Conservation (phyloP, 64 coral and sea anemone genomes). For the Actinia equina region DNA sequence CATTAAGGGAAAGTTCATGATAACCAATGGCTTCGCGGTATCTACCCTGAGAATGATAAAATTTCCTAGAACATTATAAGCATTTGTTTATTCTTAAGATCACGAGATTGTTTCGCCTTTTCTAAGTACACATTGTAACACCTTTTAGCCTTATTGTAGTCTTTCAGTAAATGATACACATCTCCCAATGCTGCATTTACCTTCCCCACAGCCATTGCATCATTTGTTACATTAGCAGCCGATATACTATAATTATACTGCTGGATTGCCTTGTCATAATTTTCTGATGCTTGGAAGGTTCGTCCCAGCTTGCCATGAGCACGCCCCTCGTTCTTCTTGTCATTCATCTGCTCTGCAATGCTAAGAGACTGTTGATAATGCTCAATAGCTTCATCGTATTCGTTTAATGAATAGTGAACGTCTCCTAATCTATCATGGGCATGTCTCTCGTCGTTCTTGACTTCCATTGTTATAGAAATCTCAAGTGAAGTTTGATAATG, state of each 20-base stretch:
- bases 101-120: too few relatives aligned
- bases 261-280: neutral
- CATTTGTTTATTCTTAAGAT: too few relatives aligned
- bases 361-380: neutral
- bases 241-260: neutral
- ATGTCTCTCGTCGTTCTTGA: neutral
- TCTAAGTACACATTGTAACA: too few relatives aligned
- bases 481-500: neutral
- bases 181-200: neutral
- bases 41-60: too few relatives aligned
- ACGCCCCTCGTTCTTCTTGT: neutral
- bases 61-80: too few relatives aligned
- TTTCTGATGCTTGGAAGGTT: neutral
- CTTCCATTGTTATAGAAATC: neutral
- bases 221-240: neutral
- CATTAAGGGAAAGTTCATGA: too few relatives aligned
- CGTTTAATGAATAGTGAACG: neutral
- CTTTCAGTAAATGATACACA: neutral
- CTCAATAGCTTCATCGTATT: neutral
- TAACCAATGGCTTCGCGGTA: too few relatives aligned
- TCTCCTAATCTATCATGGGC: neutral
- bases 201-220: neutral
- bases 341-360: neutral
- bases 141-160: too few relatives aligned
- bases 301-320: neutral